Conservation (phyloP, 2,113 vertebrate genomes). For the Cyanoramphus novaezelandiae region DNA sequence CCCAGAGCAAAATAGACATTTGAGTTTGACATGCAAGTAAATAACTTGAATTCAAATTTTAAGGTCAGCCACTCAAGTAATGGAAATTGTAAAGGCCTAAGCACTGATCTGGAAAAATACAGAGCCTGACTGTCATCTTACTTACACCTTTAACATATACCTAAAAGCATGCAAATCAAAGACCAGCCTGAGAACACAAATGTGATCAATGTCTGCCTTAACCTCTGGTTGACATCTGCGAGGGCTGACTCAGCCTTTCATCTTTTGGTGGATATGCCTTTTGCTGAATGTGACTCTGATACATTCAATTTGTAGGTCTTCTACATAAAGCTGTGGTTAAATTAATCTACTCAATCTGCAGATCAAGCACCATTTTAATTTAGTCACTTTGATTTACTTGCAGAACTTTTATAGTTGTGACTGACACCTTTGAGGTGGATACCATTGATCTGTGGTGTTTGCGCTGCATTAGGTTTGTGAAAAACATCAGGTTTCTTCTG, state of each 20-base stretch:
- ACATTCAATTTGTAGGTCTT: neutral
- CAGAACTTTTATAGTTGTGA: neutral
- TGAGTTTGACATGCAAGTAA: neutral
- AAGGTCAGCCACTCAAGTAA: neutral
- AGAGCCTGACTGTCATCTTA: neutral
- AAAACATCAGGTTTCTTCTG: neutral
- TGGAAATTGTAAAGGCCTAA: neutral
- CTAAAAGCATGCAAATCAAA: neutral
- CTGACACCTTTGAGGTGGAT: neutral
- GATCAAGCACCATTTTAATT: neutral
- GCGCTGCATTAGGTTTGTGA: neutral
- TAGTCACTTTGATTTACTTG: neutral
- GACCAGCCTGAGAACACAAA: neutral
- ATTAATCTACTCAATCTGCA: neutral
- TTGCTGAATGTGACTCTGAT: neutral
- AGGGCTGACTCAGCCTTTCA: neutral
- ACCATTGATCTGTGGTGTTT: neutral
- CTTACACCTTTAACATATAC: neutral
- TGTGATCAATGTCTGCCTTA: accelerated
- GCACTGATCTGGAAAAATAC: neutral
- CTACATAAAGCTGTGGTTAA: neutral
- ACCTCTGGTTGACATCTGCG: neutral
- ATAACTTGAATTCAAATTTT: neutral
- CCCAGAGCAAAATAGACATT: neutral
- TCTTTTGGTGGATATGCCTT: neutral